phyloP scores from a whole-genome alignment of 2,113 vertebrate genomes.

The Pipa parva region DNA sequence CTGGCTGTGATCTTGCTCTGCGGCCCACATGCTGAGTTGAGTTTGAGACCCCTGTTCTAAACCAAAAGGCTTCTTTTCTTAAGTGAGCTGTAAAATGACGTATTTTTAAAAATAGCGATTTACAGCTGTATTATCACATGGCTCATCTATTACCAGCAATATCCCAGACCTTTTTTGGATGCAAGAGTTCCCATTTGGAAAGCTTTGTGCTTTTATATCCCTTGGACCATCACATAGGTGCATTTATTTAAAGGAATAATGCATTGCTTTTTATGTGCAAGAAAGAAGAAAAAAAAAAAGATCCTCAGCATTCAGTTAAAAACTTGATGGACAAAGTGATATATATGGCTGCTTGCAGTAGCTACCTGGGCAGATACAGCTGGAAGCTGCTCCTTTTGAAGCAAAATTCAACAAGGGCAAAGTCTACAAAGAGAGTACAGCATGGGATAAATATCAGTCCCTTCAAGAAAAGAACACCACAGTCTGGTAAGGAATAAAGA shows the following conservation, averaged over 20 bases:
- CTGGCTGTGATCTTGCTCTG: too few species aligned
- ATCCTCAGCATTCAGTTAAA: too few species aligned
- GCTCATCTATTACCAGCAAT: conserved; percentile 55
- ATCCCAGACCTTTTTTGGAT: conserved; percentile 59
- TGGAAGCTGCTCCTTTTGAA: too few species aligned
- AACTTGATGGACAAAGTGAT: too few species aligned
- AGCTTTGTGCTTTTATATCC: conserved; percentile 42
- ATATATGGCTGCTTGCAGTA: background rate
- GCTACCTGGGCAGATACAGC: too few species aligned
- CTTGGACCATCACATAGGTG: conserved; percentile 43
- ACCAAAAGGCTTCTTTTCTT: background rate
- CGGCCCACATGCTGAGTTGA: too few species aligned
- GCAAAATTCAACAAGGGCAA: too few species aligned
- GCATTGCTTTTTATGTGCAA: conserved; percentile 38
- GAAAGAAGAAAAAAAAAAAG: conserved; percentile 26
- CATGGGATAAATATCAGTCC: too few species aligned
- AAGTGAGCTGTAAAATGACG: conserved; percentile 11
- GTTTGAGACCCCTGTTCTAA: background rate
- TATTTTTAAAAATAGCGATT: conserved; percentile 63
- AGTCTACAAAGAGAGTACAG: too few species aligned
- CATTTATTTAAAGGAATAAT: conserved; percentile 42
- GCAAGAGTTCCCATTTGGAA: conserved; percentile 52
- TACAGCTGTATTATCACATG: conserved; percentile 53
- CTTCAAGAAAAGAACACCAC: too few species aligned
- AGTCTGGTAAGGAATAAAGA: too few species aligned